Evolutionary conservation across 2,888 invertebrate genomes (phyloP), one percentile per base, ranked within the genome.

Genomic region (Acleris holmiana): DNA sequence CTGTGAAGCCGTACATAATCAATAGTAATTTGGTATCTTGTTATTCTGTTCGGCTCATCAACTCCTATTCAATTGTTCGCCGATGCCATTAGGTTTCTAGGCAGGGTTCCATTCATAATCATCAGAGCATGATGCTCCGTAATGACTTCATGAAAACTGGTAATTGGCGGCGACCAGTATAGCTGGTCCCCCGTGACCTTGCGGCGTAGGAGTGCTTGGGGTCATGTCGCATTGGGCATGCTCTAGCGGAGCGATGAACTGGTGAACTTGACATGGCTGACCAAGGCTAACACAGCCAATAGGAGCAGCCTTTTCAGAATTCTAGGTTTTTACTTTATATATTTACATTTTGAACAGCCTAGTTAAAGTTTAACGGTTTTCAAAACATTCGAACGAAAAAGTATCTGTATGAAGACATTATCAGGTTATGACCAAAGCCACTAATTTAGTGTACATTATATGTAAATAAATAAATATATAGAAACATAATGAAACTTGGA

Each of bases 201-300:
- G 40, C 35, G 58, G 18, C 25, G 47, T 53, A 49, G 68, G 58
- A 35, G 23, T 15, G 60, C 21, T 18, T 51, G 29, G 19, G 69
- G 35, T 64, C 73, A 70, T 23, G 50, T 40, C 59, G 64, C n/a
- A 41, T 23, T 66, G 68, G 71, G 29, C 50, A 56, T 50, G 55
- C 41, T 23, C 13, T 46, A 21, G 47, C 69, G 50, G 75, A 68
- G 67, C 76, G 69, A 69, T 76, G 79, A 77, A 73, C 78, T 69
- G 70, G 50, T 74, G 78, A 80, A 78, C 80, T 82, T 79, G 81
- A 79, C 79, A 76, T 59, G 41, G 19, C 70, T 61, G 64, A 64
- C 71, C 78, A 80, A 80, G 82, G 82, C 75, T 74, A 70, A 50
- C 60, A 53, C 47, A 58, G 51, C 46, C 25, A 15, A 25, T n/a